Evolutionary conservation across 2,888 invertebrate genomes (phyloP), one percentile per base, ranked within the genome.

Genomic region (Tetragonula carbonaria): DNA sequence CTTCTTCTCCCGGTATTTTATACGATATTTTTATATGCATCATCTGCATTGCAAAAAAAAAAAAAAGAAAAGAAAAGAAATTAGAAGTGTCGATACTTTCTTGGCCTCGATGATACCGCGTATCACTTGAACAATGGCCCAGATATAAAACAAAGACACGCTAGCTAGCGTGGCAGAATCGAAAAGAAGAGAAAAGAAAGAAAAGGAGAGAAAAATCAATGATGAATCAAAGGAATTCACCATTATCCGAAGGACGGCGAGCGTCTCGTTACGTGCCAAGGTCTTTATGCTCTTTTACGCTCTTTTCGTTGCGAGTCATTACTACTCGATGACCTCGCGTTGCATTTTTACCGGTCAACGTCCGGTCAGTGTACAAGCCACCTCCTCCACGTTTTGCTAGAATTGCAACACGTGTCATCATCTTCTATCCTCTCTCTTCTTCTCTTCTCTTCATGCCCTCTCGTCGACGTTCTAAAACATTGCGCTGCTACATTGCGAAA

Each of bases 291-390:
- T 45, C 70, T 67, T 28, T 28, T 28, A 28, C 28, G 33, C 50
- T 74, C 71, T 51, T 84, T 53, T 53, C 57, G 11, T 50, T 55
- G 21, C n/a, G 23, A 71, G 21, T 8, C 62, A 70, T 70, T 62
- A 33, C 14, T 70, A 38, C 23, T 62, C 66, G 66, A 73, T 74
- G 71, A 51, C 78, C 67, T 65, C 71, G 82, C 66, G 59, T 81
- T 88, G 88, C 80, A 87, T 90, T 90, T 91, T 87, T 90, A 84
- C 86, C 87, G 91, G 92, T 91, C 91, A 92, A 91, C 67, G 91
- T 88, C 92, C 91, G 90, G 88, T 86, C 87, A 85, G 57, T 73
- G 66, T 18, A 63, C 86, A 80, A 80, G 85, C 71, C 85, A 80
- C 79, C 79, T 86, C 75, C 59, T 84, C 11, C 28, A 28, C 45